Evolutionary conservation across 2,797 vertebrate genomes (phyloP), one percentile per base, ranked within the genome.

Genomic region (Hypotaenidia okinawae): DNA sequence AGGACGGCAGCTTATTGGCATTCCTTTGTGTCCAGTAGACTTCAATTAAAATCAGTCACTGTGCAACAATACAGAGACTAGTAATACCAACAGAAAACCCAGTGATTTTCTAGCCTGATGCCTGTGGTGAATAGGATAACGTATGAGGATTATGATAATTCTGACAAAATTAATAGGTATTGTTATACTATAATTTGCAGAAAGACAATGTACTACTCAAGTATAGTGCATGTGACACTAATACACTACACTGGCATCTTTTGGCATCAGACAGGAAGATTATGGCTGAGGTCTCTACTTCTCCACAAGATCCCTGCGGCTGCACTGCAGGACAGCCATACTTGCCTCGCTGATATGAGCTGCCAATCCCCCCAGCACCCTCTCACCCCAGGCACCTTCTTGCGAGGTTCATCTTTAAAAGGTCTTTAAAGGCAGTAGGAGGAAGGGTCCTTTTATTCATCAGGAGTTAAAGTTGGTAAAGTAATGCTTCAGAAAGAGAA

Each of bases 21-120:
- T 80, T 93, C 64, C 76, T 87, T 49, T 62, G 39, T 77, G 83
- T 62, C 77, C 73, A 32, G 74, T 12, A 59, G 17, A 35, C 21
- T 72, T 77, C 95, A 86, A 52, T 72, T 74, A 94, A 94, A 94
- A 93, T 41, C 91, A 93, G 37, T 24, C 74, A 69, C 66, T 58
- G 21, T 79, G 82, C 32, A 86, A 82, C 55, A 64, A 66, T 19
- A 49, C 63, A 69, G 51, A 58, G 17, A 54, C 62, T 11, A 76
- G 41, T 79, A 91, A 87, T 21, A 91, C 6, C 33, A 77, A 78
- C 23, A 77, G 41, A 62, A 62, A 32, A 72, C 72, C 59, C 27
- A 61, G 27, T 1, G 2, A 24, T 59, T 88, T 84, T 33, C 72
- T 14, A 37, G 62, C 52, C 30, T 37, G 18, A 6, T 49, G 58